Evolutionary conservation across 2,888 invertebrate species (phyloP), one percentile per base, ranked within the genome.

Genomic region (Pseudococcus longispinus): DNA sequence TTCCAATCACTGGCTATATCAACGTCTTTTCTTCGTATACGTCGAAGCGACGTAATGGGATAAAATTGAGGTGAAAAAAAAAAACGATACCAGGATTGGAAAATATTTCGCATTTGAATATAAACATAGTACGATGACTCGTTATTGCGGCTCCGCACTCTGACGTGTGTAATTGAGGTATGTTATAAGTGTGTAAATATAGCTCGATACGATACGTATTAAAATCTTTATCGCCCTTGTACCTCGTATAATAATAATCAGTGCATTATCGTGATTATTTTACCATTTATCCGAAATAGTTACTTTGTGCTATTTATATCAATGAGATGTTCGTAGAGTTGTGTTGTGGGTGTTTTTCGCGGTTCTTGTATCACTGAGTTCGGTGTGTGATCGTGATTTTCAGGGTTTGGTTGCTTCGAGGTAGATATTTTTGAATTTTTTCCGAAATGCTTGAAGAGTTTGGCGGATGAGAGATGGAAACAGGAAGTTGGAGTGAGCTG

Each of bases 241-340:
- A 65, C 65, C 65, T 65, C 23, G 65, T 26, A 26, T 37, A 37
- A 6, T 65, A 26, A 65, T 65, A 26, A 65, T 65, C 65, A 26
- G 11, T 65, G 65, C 65, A 65, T 65, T 65, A 65, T 65, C 65
- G 65, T 26, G 65, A 65, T 65, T 65, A 65, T 65, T 65, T 65
- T 26, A 26, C n/a, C 74, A 26, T 32, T 74, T 74, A 74, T 74
- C 74, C 32, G 74, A 74, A 74, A 74, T 74, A 74, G 74, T 32
- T 74, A n/a, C 65, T 32, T 32, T 18, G 74, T n/a, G 74, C 74
- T 74, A 74, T 74, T 74, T 74, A n/a, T 74, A 74, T 74, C 74
- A 37, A 32, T 74, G 74, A 74, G 37, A 37, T 74, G n/a, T n/a
- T 37, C 9, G 37, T 32, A 65, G 15, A 65, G 23, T 23, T 65